Evolutionary conservation across 2,888 invertebrate genomes (phyloP), one percentile per base, ranked within the genome.

Genomic region (Caenorhabditis sp.): DNA sequence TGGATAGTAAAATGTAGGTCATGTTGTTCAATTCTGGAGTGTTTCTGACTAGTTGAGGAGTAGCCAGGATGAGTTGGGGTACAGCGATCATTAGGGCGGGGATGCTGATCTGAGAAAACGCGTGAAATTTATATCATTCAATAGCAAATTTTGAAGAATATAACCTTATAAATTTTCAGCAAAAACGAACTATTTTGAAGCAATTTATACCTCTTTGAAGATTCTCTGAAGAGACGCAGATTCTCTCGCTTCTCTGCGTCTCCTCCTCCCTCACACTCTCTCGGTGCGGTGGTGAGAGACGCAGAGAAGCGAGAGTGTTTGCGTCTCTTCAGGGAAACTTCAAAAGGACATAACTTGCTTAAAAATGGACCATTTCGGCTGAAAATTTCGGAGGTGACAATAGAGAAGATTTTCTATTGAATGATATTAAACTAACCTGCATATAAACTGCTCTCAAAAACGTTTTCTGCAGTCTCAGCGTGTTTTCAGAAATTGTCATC

Each of bases 1-100:
- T 51, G 1, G 66, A 49, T 49, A 66, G 49, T 31, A 66, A 10
- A 31, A 66, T 66, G 16, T 66, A 66, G 2, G 66, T 28, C 1
- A 66, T 2, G 22, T 49, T 49, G 31, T 35, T 66, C 19, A 66
- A 31, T 35, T 66, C 66, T n/a, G n/a, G 1, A 49, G 49, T 19
- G 28, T 49, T 49, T 6, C 66, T 28, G 1, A 66, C 6, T 4
- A 35, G n/a, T 66, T 66, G 66, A 35, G 66, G 66, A 1, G 49
- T 14, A 7, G 28, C 49, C 66, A 66, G 49, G 49, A 66, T 22
- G 22, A 51, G 49, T 2, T 31, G 28, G 0, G 66, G 66, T 12
- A 66, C 51, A 14, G 49, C 28, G 22, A 66, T 66, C 66, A n/a
- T n/a, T n/a, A n/a, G n/a, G n/a, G n/a, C n/a, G n/a, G n/a, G n/a